Conservation (phyloP, 2,888 invertebrate species). For the Drosophila multiciliata region DNA sequence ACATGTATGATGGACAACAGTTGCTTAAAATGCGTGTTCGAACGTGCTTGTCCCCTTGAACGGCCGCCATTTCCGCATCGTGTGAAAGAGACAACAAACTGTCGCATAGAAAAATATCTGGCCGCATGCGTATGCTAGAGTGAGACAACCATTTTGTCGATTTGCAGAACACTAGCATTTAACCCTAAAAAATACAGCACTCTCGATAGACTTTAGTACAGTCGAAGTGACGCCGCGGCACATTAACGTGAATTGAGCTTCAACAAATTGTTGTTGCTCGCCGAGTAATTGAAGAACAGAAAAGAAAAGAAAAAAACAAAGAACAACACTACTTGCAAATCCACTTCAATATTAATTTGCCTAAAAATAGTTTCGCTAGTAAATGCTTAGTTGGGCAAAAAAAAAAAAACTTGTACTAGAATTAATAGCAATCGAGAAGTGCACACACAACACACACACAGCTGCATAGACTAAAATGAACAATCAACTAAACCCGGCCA, state of each 20-base stretch:
- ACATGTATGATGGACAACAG: conserved; percentile 19
- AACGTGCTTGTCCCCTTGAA: conserved; percentile 34
- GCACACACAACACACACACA: conserved; percentile 21
- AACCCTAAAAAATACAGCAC: conserved; percentile 80
- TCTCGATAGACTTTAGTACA: conserved; percentile 71
- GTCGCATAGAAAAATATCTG: conserved; percentile 9
- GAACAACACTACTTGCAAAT: conserved; percentile 3
- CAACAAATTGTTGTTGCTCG: conserved; percentile 52
- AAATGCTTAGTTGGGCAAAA: conserved; percentile 19
- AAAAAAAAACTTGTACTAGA: conserved; percentile 40
- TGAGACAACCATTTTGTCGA: conserved; percentile 24
- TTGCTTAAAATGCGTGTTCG: conserved; percentile 15
- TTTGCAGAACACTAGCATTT: conserved; percentile 54
- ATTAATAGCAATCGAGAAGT: conserved; percentile 47
- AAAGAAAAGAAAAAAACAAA: conserved; percentile 9
- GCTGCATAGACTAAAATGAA: conserved; percentile 64
- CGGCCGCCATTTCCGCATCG: conserved; percentile 71
- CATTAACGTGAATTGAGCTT: conserved; percentile 55
- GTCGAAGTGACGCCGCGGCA: conserved; percentile 77
- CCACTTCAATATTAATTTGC: conserved; percentile 2
- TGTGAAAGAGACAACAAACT: conserved; percentile 37
- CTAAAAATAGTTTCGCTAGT: conserved; percentile 15
- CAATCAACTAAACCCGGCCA: conserved; percentile 84
- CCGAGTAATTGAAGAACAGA: conserved; percentile 24
- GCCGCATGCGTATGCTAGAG: conserved; percentile 29